Base-by-base conservation (phyloP, 2,888 invertebrate genomes). In the Chrysolina oricalcia region DNA sequence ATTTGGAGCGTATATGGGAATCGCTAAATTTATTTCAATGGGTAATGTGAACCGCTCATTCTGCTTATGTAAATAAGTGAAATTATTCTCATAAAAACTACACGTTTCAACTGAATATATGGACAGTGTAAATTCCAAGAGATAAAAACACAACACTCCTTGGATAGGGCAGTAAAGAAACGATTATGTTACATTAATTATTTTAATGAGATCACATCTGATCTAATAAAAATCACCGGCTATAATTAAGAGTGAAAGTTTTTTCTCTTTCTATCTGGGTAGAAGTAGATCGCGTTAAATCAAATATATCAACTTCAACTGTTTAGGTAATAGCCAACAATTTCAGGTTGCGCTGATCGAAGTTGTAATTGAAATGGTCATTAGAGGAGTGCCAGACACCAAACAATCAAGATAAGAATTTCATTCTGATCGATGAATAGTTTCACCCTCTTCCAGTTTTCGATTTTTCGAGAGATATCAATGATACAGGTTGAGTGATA, bases 171-270 rank as follows among this genome's bases (percentile, higher is more conserved):
- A 35, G 35, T 40, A 53, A 68, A 67, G 19, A 68, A 68, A 40
- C 56, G 50, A 72, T 48, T 72, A 72, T 74, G 67, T 74, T 70
- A 74, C 62, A 53, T 67, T 71, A 48, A 74, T 63, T 67, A 66
- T 50, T 66, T 72, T 65, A 75, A 72, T 72, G 63, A 67, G 56
- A 76, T 76, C 73, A 67, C 73, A 76, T 70, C 73, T 73, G 73
- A 76, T 76, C 73, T 74, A 71, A 74, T 76, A 74, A 76, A 76
- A 76, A 70, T 69, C 70, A 70, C 64, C 70, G 53, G 65, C 65
- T 46, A 71, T 72, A 73, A 74, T 74, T 77, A 73, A 77, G 69
- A 77, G 76, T 77, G 76, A 77, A 77, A 77, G 76, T 77, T 72
- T 74, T 67, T 62, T 71, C 68, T 76, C 72, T 74, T 53, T 70